These are phyloP conservation scores for Tigriopus californicus DNA, from an alignment of 2,888 invertebrate genomes.

Conservation along the genomic window DNA sequence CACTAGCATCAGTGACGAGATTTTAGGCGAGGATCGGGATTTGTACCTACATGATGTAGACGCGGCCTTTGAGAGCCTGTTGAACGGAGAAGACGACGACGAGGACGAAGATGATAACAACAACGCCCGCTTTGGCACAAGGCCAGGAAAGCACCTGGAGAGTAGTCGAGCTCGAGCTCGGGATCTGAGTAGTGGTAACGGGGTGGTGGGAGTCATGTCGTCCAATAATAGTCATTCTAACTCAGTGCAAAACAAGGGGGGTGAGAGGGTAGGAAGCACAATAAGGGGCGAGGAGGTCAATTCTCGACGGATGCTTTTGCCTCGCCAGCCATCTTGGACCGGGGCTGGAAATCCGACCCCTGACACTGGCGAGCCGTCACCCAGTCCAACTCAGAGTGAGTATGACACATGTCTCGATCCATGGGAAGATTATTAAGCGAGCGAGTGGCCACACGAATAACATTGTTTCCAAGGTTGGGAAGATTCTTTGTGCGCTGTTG, in stretches of 20 bases:
- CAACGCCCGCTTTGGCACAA: too few species aligned
- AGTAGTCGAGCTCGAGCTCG: too few species aligned
- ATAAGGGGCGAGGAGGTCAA: background rate
- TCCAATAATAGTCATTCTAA: too few species aligned
- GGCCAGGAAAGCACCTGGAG: too few species aligned
- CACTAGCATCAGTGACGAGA: slow-evolving; percentile 7
- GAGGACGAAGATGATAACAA: too few species aligned
- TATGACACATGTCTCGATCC: slow-evolving; percentile 15
- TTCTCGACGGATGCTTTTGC: background rate
- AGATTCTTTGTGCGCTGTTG: too few species aligned
- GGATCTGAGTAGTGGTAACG: too few species aligned
- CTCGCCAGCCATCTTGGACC: background rate
- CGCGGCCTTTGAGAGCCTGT: slow-evolving; percentile 8
- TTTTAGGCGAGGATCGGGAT: slow-evolving; percentile 6
- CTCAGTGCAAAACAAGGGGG: too few species aligned
- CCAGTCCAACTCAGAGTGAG: slow-evolving; percentile 16
- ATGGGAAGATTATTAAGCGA: slow-evolving; percentile 10
- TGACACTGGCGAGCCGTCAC: background rate
- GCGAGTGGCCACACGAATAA: too few species aligned
- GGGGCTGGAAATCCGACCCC: background rate
- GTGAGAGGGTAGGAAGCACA: background rate
- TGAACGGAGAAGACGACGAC: background rate
- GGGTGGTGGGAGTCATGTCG: too few species aligned
- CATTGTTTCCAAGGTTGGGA: too few species aligned
- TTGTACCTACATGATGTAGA: slow-evolving; percentile 7